Conservation (phyloP, 1,140 invertebrate genomes). For the Augochlora pura region DNA sequence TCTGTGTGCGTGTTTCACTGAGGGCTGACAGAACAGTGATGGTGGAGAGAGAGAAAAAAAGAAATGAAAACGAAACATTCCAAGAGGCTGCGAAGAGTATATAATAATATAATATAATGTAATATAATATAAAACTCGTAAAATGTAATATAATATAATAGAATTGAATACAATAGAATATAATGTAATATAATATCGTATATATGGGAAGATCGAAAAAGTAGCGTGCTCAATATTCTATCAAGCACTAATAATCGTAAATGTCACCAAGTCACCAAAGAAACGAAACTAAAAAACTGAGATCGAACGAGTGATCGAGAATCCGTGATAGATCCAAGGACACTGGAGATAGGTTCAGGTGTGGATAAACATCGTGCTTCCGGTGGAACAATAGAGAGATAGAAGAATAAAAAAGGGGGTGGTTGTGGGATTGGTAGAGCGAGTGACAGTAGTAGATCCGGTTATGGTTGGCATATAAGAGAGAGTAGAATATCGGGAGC, state of each 20-base stretch:
- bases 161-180: no score
- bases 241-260: conserved; percentile 18
- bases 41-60: neutral
- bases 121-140: no score
- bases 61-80: conserved; percentile 20
- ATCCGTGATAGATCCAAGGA: neutral
- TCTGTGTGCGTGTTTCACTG: neutral
- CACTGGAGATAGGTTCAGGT: no score
- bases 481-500: conserved; percentile 6
- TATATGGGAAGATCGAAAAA: conserved; percentile 9
- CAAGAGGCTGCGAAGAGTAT: neutral
- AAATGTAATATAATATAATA: no score
- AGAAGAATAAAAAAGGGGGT: neutral
- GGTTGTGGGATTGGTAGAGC: neutral
- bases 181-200: neutral
- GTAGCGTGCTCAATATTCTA: conserved; percentile 19
- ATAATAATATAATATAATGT: no score
- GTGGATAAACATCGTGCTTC: neutral
- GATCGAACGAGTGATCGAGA: conserved; percentile 10
- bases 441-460: neutral
- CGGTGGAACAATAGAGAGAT: neutral
- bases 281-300: conserved; percentile 20
- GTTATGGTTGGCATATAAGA: no score
- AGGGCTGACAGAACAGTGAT: neutral
- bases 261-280: neutral